phyloP scores from a whole-genome alignment of 2,888 invertebrate species.

The Latrodectus elegans region DNA sequence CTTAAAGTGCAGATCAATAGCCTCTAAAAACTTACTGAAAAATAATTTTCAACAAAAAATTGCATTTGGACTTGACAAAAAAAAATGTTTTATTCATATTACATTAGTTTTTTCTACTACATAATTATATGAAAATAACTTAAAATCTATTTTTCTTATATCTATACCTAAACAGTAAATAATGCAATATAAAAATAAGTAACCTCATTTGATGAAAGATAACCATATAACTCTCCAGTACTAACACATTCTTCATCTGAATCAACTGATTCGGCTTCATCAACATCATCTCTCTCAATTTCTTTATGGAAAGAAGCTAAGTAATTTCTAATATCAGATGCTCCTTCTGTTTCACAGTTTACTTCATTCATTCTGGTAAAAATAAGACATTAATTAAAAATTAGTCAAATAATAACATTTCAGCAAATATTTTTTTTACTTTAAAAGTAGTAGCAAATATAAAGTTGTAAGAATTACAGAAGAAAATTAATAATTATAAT shows the following conservation, averaged over 20 bases:
- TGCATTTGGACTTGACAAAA: too few relatives aligned
- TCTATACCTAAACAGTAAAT: not conserved
- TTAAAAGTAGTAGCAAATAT: too few relatives aligned
- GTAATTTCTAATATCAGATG: conserved; percentile 84
- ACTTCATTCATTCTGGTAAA: conserved; percentile 44
- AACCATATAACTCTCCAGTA: conserved; percentile 16
- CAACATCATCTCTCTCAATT: conserved; percentile 77
- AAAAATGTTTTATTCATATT: too few relatives aligned
- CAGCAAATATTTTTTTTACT: too few relatives aligned
- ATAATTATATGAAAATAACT: too few relatives aligned
- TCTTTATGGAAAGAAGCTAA: conserved; percentile 88
- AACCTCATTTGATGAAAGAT: conserved; percentile 42
- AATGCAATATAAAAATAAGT: not conserved
- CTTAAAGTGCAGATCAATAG: too few relatives aligned
- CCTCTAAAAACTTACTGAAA: too few relatives aligned
- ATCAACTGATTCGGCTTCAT: conserved; percentile 22
- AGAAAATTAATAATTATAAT: too few relatives aligned
- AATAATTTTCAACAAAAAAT: too few relatives aligned
- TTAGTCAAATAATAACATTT: not conserved
- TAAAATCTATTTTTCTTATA: not conserved
- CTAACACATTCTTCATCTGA: conserved; percentile 39
- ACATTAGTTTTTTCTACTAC: too few relatives aligned
- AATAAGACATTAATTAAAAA: not conserved
- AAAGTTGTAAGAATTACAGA: too few relatives aligned
- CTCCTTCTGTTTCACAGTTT: conserved; percentile 67